phyloP scores from a whole-genome alignment of 2,797 vertebrate species.

The Enteromius trimaculatus region DNA sequence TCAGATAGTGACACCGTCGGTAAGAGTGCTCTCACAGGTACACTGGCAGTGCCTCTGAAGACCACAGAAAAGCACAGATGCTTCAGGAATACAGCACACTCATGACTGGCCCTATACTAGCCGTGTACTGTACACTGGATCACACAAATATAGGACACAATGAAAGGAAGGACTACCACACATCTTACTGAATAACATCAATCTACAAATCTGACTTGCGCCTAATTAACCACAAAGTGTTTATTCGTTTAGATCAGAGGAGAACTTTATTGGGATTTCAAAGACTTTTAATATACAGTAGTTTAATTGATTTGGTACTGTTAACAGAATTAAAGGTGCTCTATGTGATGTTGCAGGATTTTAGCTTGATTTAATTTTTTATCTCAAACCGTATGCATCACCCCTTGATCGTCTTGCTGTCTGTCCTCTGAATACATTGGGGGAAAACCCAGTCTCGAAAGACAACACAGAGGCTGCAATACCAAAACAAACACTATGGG shows the following conservation, averaged over 20 bases:
- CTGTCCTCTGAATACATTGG: too few relatives aligned
- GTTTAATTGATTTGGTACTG: neutral
- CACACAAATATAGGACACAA: neutral
- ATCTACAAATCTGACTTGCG: neutral
- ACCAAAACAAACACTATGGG: too few relatives aligned
- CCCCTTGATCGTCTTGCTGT: too few relatives aligned
- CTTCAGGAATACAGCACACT: constrained; percentile 12
- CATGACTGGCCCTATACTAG: neutral
- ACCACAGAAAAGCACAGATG: neutral
- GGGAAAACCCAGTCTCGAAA: too few relatives aligned
- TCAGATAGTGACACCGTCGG: neutral
- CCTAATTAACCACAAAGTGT: too few relatives aligned
- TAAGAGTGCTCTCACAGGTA: constrained; percentile 17
- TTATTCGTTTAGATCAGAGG: too few relatives aligned
- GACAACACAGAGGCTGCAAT: too few relatives aligned
- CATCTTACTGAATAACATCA: neutral
- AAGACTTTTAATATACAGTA: neutral
- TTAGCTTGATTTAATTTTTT: too few relatives aligned
- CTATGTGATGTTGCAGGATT: too few relatives aligned
- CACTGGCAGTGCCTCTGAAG: constrained; percentile 21
- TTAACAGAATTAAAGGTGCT: too few relatives aligned
- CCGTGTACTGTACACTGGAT: neutral
- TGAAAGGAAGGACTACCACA: neutral
- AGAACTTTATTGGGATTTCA: too few relatives aligned
- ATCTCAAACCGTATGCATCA: too few relatives aligned